Conservation (phyloP, 2,888 invertebrate genomes). For the Orthonevra nobilis region DNA sequence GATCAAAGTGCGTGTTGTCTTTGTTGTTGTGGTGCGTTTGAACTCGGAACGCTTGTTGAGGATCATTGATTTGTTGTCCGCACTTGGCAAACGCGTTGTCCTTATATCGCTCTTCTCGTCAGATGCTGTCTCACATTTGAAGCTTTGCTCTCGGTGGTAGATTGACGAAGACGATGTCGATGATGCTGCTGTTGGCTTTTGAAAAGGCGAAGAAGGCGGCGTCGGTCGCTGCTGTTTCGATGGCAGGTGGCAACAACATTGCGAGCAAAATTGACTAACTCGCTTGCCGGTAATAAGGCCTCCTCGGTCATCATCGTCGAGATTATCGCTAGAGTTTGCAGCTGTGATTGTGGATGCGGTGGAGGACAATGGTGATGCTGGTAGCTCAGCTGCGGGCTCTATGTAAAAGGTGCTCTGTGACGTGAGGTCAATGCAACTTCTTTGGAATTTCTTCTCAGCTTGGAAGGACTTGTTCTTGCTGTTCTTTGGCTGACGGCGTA, state of each 20-base stretch:
- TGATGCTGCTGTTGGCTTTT: slow-evolving; percentile 69
- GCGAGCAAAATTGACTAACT: slow-evolving; percentile 75
- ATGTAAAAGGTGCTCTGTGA: slow-evolving; percentile 78
- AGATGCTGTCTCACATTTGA: slow-evolving; percentile 73
- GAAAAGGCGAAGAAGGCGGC: slow-evolving; percentile 61
- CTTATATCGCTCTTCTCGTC: slow-evolving; percentile 75
- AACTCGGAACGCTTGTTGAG: slow-evolving; percentile 75
- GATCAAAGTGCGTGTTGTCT: slow-evolving; percentile 76
- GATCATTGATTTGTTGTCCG: slow-evolving; percentile 58
- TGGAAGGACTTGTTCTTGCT: slow-evolving; percentile 74
- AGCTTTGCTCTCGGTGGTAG: slow-evolving; percentile 71
- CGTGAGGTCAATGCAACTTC: slow-evolving; percentile 79
- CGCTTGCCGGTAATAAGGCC: slow-evolving; percentile 71
- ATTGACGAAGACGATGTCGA: slow-evolving; percentile 70
- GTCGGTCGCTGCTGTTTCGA: slow-evolving; percentile 66
- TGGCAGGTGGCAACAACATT: slow-evolving; percentile 77
- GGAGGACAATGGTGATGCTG: slow-evolving; percentile 57
- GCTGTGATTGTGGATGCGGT: slow-evolving; percentile 45
- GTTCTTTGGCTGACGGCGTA: slow-evolving; percentile 83
- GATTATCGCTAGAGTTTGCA: slow-evolving; percentile 72
- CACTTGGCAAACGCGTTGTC: slow-evolving; percentile 72
- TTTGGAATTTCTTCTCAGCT: slow-evolving; percentile 77
- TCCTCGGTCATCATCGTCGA: slow-evolving; percentile 72
- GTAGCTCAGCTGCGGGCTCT: slow-evolving; percentile 44
- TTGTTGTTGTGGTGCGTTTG: slow-evolving; percentile 76